Evolutionary conservation across 2,113 vertebrate genomes (phyloP), one percentile per base, ranked within the genome.

Genomic region (Copsychus sechellarum): DNA sequence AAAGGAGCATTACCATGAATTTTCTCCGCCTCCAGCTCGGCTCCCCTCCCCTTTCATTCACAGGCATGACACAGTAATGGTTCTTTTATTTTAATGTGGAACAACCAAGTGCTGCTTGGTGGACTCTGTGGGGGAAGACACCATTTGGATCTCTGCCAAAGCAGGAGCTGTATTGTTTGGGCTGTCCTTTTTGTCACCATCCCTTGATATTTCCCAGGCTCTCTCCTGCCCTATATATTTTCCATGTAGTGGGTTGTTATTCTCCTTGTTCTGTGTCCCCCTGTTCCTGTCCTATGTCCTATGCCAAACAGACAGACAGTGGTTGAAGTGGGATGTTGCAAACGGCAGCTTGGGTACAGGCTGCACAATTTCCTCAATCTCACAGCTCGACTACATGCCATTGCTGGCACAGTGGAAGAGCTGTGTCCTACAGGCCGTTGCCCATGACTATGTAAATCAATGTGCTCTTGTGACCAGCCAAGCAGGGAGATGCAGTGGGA

Each of bases 401-500:
- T 3, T 22, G 86, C 90, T 5, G 8, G 82, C 72, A 10, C 64
- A 6, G 76, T 5, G 14, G 67, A 70, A 66, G 64, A 78, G 76
- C 71, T 9, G 33, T 1, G 76, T 93, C 80, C 80, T 6, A 29
- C 71, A 33, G 79, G 71, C 93, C 10, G 50, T 90, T 92, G 90
- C 54, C 93, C 71, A 25, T 86, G 95, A 93, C 88, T 93, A 54
- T 85, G 88, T 93, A 90, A 96, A 95, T 58, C 67, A 85, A 70
- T 2, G 58, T 31, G 71, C 71, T 78, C 67, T 70, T 50, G 40
- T 4, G 21, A 53, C 58, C 79, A 77, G 72, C 50, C 71, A 34
- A 73, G 86, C 50, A 33, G 40, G 40, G 65, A 90, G 71, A 53
- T 81, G 79, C 82, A 86, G 84, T 8, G 34, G 74, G 79, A 83